phyloP scores from a whole-genome alignment of 2,888 invertebrate species.

The Taphrorychus bicolor region DNA sequence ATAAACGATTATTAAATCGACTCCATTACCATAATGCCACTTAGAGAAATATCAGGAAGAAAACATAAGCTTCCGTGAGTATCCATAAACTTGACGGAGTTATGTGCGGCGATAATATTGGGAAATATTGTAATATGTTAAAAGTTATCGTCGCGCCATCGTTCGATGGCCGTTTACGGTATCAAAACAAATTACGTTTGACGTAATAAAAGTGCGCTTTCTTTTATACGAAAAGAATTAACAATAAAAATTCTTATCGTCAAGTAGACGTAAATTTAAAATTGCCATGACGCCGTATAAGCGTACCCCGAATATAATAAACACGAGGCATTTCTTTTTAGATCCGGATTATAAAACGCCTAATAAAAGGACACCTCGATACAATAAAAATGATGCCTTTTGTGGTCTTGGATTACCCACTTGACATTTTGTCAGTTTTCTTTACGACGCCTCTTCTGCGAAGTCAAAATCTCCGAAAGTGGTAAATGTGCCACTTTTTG shows the following conservation, averaged over 20 bases:
- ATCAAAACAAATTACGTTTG: slow-evolving; percentile 46
- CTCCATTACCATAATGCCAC: too few species aligned
- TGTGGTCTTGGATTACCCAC: slow-evolving; percentile 48
- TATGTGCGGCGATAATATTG: slow-evolving; percentile 13
- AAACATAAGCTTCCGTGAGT: too few species aligned
- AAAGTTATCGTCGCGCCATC: slow-evolving; percentile 32
- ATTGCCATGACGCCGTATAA: slow-evolving; percentile 51
- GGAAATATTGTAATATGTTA: slow-evolving; percentile 22
- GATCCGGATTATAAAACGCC: slow-evolving; percentile 56
- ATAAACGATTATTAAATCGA: too few species aligned
- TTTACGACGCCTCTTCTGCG: slow-evolving; percentile 47
- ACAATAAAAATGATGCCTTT: slow-evolving; percentile 53
- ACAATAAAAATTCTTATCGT: slow-evolving; percentile 54
- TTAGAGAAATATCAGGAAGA: too few species aligned
- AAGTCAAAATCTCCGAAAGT: slow-evolving; percentile 42
- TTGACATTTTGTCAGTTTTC: slow-evolving; percentile 52
- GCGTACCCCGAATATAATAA: slow-evolving; percentile 53
- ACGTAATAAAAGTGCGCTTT: slow-evolving; percentile 45
- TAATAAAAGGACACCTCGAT: slow-evolving; percentile 55
- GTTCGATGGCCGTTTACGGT: slow-evolving; percentile 33
- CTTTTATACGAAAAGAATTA: slow-evolving; percentile 49
- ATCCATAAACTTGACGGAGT: not conserved
- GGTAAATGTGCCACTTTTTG: too few species aligned
- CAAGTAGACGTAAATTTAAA: slow-evolving; percentile 53
- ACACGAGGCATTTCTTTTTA: slow-evolving; percentile 55